Evolutionary conservation across 2,797 vertebrate genomes (phyloP).

Genomic region (Thamnophis elegans): DNA sequence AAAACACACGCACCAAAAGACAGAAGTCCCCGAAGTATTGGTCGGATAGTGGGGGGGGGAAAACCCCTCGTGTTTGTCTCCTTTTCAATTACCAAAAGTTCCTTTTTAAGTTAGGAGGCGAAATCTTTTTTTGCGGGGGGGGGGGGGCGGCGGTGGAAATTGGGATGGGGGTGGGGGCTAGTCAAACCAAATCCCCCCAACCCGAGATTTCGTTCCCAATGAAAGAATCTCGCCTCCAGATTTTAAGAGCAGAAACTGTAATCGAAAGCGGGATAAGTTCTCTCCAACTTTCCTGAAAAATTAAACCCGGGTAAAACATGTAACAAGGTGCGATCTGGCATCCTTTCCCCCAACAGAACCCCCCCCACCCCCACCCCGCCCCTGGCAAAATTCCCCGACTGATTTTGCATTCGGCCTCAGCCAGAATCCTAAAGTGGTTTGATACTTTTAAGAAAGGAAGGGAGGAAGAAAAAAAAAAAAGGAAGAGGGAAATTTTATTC

Average conservation of each 20-base stretch:
- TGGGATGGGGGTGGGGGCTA: neutral
- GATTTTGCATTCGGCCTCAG: neutral
- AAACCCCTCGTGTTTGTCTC: neutral
- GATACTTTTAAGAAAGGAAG: neutral
- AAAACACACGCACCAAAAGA: neutral
- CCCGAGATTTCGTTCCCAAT: neutral
- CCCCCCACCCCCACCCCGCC: neutral
- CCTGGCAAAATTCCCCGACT: neutral
- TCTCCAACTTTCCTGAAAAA: neutral
- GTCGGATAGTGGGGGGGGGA: neutral
- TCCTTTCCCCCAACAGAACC: accelerated
- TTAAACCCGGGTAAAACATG: neutral
- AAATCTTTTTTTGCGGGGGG: accelerated
- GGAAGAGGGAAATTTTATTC: neutral
- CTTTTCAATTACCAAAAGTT: neutral
- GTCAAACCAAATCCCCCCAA: neutral
- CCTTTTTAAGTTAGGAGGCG: neutral
- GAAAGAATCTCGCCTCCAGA: neutral
- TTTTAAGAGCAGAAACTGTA: neutral
- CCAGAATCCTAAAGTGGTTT: neutral
- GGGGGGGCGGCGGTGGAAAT: neutral
- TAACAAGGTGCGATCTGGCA: no score
- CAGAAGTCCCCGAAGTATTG: neutral
- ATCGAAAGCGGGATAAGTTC: neutral
- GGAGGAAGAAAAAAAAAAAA: no score